Base-by-base conservation (phyloP, 2,888 invertebrate genomes). In the Caenorhabditis uteleia region DNA sequence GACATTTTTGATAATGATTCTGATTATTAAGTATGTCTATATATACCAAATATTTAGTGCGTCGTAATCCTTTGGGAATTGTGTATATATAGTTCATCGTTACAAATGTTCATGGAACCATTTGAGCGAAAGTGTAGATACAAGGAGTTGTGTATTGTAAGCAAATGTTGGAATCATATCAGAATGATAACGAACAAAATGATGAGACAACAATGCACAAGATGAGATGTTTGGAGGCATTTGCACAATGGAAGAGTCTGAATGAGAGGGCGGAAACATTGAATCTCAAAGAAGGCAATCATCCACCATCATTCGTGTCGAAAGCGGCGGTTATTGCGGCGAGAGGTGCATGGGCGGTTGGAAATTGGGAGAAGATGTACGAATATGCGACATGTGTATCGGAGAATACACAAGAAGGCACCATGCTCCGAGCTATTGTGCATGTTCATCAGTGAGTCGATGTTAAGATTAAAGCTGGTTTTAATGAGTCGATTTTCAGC, bases 341-440 rank as follows among this genome's bases (percentile, higher is more conserved):
- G 0, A 92, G 95, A 0, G 91, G 97, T 1, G 91, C 95, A 0
- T 99, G 98, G 93, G 95, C 95, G 2, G 86, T 94, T 18, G 90
- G 86, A 80, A 91, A 95, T 79, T 97, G 94, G 93, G 90, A 91
- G 26, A 90, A 90, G 3, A 93, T 98, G 93, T 89, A 91, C 71
- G 89, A 90, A 76, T 95, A 94, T 83, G 92, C 93, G 8, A 40
- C 56, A 23, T 43, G 60, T 38, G 54, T 99, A 70, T 93, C 95
- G 0, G 89, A 91, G 74, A 94, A 94, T 70, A 91, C 91, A 0
- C 94, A 93, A 82, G 97, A 98, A 78, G 95, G 95, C 2, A 91
- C 94, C 0, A 97, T 95, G 85, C 94, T 94, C 82, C 87, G 95
- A 54, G 95, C 97, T 0, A 93, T 98, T 4, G 86, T 97, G 12